phyloP scores from a whole-genome alignment of 2,113 vertebrate species.

The Percina caprodes region DNA sequence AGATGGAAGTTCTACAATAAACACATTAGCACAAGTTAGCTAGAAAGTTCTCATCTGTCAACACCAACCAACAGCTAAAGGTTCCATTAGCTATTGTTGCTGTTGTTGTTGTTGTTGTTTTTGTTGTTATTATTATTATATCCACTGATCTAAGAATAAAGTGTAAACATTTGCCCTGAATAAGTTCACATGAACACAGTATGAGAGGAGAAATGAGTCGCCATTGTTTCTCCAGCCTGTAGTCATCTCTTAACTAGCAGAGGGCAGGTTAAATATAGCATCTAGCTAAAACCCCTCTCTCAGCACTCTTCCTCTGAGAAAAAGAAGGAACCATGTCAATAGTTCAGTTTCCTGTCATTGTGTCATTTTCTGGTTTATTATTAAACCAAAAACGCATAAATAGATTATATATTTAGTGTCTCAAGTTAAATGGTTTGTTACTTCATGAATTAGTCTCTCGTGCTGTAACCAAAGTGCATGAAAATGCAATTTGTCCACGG shows the following conservation, averaged over 20 bases:
- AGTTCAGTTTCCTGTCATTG: constrained; percentile 68
- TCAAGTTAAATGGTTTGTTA: not conserved
- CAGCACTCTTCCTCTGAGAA: constrained; percentile 63
- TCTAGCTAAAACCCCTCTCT: constrained; percentile 5
- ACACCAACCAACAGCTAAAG: not conserved
- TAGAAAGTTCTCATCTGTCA: not conserved
- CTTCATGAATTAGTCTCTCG: not conserved
- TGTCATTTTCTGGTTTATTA: not conserved
- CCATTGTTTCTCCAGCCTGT: constrained; percentile 25
- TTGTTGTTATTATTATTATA: not conserved
- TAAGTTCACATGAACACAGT: not conserved
- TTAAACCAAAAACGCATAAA: not conserved
- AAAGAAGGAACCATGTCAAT: constrained; percentile 70
- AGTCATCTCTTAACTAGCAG: not conserved
- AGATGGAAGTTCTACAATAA: not conserved
- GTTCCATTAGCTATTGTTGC: not conserved
- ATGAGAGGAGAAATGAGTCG: constrained; percentile 5
- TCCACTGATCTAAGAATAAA: not conserved
- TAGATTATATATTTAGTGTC: not conserved
- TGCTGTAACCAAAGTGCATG: not conserved
- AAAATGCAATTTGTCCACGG: not conserved
- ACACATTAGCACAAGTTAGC: not conserved
- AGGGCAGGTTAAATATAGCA: constrained; percentile 61
- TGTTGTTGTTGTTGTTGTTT: not conserved
- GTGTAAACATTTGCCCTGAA: not conserved